A percentile compares a stretch with the other conserved stretches of the same genome.
Evolutionary conservation across 2,113 vertebrate genomes (phyloP).

Genomic region (Brienomyrus brachyistius): DNA sequence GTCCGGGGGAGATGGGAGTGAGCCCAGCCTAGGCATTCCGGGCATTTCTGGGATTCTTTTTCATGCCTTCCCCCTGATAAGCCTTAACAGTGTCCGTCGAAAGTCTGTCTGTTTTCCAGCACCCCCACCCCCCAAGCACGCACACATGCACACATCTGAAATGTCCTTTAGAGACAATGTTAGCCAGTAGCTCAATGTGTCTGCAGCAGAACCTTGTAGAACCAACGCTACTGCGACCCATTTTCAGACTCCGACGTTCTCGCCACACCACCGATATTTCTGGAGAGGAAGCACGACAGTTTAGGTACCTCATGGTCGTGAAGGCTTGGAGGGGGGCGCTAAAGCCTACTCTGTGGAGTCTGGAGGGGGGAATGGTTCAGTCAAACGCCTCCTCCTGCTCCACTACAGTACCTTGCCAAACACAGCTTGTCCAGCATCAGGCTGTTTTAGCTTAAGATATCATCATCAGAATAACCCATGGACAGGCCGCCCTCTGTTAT

Average conservation of each 20-base stretch:
- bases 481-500: neutral
- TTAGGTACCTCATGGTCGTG: neutral
- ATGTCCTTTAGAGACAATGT: neutral
- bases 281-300: neutral
- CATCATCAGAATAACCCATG: neutral
- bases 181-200: neutral
- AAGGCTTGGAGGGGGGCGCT: neutral
- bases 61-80: conserved; percentile 10
- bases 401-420: neutral
- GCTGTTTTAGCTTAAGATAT: neutral
- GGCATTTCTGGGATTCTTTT: conserved; percentile 45
- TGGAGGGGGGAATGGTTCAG: neutral
- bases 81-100: neutral
- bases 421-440: neutral
- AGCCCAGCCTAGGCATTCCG: neutral
- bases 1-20: conserved; percentile 18
- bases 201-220: neutral
- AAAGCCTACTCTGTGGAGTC: neutral
- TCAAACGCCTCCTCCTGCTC: neutral
- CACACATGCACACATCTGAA: neutral
- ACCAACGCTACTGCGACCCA: no score
- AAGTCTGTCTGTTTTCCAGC: conserved; percentile 37
- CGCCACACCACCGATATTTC: neutral
- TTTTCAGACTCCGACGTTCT: neutral
- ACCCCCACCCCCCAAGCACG: conserved; percentile 31